Base-by-base conservation (phyloP, 2,797 vertebrate genomes). In the Propithecus deckenii region DNA sequence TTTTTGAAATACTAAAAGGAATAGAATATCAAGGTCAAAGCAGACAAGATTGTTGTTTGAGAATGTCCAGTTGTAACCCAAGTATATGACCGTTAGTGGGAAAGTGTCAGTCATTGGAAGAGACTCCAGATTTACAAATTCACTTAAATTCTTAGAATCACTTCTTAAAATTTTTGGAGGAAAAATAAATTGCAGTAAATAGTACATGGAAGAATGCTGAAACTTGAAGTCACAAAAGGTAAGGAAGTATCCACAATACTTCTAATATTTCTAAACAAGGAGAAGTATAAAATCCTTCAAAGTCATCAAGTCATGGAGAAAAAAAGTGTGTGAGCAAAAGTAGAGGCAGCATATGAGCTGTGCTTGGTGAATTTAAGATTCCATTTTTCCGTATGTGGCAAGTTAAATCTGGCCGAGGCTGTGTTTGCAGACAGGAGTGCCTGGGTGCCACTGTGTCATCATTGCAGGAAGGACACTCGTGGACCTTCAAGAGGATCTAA, bases 1-100 rank as follows among this genome's bases (percentile, higher is more conserved):
- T 57, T 91, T 97, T 78, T 83, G 59, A 35, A 91, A 32, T 78
- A 63, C 41, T 46, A 48, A 80, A 87, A 83, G 59, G 20, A 91
- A 69, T 20, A 87, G n/a, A 81, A 57, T 57, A 41, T 67, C 14
- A 69, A 52, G 6, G 8, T 69, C 2, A 2, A 72, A 86, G 57
- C 30, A 71, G 48, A 78, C 10, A 61, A 81, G 17, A 74, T 72
- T 25, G 6, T 30, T 32, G 52, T 52, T 63, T 74, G 32, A 92
- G 55, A 65, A 79, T 23, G 5, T 65, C 15, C 18, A 75, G 1
- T 7, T 78, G 15, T n/a, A 38, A 57, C 13, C 52, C 46, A 67
- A 65, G 38, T 17, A 46, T 43, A 6, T 46, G 59, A n/a, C 38
- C 83, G 32, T 69, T n/a, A 46, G 3, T 61, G 57, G 50, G 30